Base-by-base conservation (phyloP, 2,888 invertebrate species). In the Eilema depressum region DNA sequence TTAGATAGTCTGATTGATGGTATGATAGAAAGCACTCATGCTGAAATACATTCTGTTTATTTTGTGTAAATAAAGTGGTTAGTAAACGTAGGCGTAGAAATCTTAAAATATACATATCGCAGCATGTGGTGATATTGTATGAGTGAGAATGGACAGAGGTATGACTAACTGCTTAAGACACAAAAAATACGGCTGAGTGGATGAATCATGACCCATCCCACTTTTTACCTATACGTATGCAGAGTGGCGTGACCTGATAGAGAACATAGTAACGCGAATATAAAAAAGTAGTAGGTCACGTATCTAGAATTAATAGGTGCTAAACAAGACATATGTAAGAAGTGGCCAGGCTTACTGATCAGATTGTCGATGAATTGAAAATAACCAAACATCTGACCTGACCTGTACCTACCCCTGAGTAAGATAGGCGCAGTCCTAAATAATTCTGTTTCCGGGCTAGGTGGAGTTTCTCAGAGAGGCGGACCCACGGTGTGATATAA, bases 41-140 rank as follows among this genome's bases (percentile, higher is more conserved):
- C 20, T 63, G 33, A 64, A 64, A 53, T 37, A 65, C 37, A 53
- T 53, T 70, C 33, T 76, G 76, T 80, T 77, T 73, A 68, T 70
- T 67, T 72, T 59, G 66, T 28, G 64, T 63, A 67, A 70, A 73
- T 70, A 70, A 68, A 70, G 53, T 37, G 65, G 53, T 66, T 63
- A 28, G 63, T 59, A 73, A 63, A 23, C 25, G 69, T 73, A 66
- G 66, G 72, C 56, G 66, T 63, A 26, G 33, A 30, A 53, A n/a
- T 72, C 72, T 72, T 73, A 57, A 73, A 63, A 73, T 65, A 68
- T 68, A 66, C 26, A 66, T 60, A 63, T 62, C 62, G 47, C 57
- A 65, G 30, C 67, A 67, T 57, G 66, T 67, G 64, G 20, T 64
- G 61, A 67, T 64, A 70, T 47, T 10, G 53, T 33, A 69, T 25